A percentile compares a stretch with the other conserved stretches of the same genome.
phyloP scores from a whole-genome alignment of 1,140 invertebrate genomes.

The Hyposmocoma kahamanoa region DNA sequence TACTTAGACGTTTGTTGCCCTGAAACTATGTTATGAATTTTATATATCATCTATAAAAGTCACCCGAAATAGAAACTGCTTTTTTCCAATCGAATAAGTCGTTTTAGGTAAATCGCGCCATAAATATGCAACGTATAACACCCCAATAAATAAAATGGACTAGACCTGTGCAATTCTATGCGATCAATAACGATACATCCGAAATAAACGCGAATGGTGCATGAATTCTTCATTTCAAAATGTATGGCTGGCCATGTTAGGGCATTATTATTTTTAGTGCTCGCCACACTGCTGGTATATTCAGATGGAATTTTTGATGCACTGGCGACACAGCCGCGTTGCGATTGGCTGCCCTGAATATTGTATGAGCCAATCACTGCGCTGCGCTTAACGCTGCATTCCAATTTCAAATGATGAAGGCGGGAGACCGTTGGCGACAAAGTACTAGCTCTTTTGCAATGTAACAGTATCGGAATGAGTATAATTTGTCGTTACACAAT shows the following conservation, averaged over 20 bases:
- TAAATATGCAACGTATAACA: conserved; percentile 17
- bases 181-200: conserved; percentile 60
- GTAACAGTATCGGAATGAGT: conserved; percentile 29
- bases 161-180: conserved; percentile 42
- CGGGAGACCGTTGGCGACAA: conserved; percentile 52
- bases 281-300: conserved; percentile 68
- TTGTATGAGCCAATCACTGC: conserved; percentile 69
- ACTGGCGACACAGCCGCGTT: conserved; percentile 64
- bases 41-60: no score
- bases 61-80: no score
- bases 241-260: conserved; percentile 61
- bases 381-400: conserved; percentile 66
- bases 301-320: conserved; percentile 73
- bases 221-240: conserved; percentile 71
- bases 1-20: no score
- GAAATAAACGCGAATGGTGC: conserved; percentile 54
- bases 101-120: conserved; percentile 33
- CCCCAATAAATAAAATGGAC: conserved; percentile 58
- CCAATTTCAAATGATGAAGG: conserved; percentile 68
- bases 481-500: conserved; percentile 44
- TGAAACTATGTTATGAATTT: no score
- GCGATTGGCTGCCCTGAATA: conserved; percentile 67
- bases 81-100: conserved; percentile 36
- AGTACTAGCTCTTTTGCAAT: conserved; percentile 43
- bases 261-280: conserved; percentile 73